Conservation (phyloP, 2,888 invertebrate genomes). For the Taphrorychus bicolor region DNA sequence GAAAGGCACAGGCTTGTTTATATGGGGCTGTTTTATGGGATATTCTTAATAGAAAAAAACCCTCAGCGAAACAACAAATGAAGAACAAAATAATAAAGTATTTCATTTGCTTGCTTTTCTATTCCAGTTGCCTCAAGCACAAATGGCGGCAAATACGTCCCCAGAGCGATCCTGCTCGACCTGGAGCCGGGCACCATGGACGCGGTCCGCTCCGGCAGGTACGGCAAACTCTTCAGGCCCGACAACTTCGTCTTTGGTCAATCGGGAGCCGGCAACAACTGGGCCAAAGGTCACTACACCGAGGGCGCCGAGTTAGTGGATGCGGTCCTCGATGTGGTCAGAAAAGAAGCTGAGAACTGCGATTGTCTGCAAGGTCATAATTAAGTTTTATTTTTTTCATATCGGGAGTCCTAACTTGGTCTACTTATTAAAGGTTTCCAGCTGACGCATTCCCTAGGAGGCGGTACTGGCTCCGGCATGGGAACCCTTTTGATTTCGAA, state of each 20-base stretch:
- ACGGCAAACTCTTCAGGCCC: slow-evolving; percentile 89
- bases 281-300: slow-evolving; percentile 91
- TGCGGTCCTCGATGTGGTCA: slow-evolving; percentile 82
- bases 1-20: no score
- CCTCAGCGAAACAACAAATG: no score
- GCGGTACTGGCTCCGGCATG: slow-evolving; percentile 82
- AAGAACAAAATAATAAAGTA: no score
- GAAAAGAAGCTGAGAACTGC: slow-evolving; percentile 89
- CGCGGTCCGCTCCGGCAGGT: slow-evolving; percentile 83
- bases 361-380: slow-evolving; percentile 81
- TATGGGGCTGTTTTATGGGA: no score
- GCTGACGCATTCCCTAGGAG: slow-evolving; percentile 82
- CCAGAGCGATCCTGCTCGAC: slow-evolving; percentile 77
- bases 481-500: slow-evolving; percentile 87
- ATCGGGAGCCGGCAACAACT: slow-evolving; percentile 82
- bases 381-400: no score
- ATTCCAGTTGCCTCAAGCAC: slow-evolving; percentile 16
- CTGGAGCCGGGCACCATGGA: slow-evolving; percentile 89
- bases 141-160: slow-evolving; percentile 72
- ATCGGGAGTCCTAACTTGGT: not conserved
- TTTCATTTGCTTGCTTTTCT: no score
- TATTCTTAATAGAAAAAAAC: no score
- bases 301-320: slow-evolving; percentile 88
- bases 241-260: slow-evolving; percentile 86
- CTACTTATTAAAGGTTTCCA: slow-evolving; percentile 67